phyloP scores from a whole-genome alignment of 2,113 vertebrate genomes.

The Galemys pyrenaicus region DNA sequence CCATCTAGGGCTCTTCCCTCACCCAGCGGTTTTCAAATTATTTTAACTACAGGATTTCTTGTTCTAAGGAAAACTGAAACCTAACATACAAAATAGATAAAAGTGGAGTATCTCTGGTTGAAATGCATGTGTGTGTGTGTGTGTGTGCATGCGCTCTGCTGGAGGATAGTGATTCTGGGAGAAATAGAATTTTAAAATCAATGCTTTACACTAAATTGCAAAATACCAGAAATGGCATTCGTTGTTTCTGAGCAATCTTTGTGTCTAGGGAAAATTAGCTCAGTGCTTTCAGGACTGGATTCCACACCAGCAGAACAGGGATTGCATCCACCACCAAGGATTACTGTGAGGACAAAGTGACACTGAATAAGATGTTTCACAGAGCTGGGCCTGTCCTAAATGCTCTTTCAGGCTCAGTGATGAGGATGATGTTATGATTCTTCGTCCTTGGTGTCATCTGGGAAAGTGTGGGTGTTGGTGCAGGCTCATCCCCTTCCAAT shows the following conservation, averaged over 20 bases:
- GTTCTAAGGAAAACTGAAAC: conserved; percentile 40
- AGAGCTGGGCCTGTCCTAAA: background rate
- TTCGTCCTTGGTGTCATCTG: background rate
- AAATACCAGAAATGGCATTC: conserved; percentile 48
- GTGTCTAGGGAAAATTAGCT: conserved; percentile 17
- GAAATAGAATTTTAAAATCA: conserved; percentile 54
- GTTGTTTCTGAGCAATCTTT: conserved; percentile 27
- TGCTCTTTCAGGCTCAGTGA: background rate
- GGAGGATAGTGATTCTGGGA: background rate
- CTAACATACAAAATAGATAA: background rate
- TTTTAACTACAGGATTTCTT: background rate
- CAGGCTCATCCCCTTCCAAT: background rate
- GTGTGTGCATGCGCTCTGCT: background rate
- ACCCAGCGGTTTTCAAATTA: background rate
- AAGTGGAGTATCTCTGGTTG: background rate
- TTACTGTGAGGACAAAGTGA: no score
- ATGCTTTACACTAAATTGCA: conserved; percentile 43
- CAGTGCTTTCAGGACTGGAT: background rate
- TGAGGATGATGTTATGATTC: background rate
- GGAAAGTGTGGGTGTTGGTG: background rate
- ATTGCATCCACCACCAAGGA: background rate
- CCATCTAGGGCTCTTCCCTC: background rate
- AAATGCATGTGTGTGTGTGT: background rate
- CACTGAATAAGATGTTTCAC: background rate
- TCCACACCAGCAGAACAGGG: background rate